Evolutionary conservation across 1,140 invertebrate genomes (phyloP).

Genomic region (Elymnias hypermnestra): DNA sequence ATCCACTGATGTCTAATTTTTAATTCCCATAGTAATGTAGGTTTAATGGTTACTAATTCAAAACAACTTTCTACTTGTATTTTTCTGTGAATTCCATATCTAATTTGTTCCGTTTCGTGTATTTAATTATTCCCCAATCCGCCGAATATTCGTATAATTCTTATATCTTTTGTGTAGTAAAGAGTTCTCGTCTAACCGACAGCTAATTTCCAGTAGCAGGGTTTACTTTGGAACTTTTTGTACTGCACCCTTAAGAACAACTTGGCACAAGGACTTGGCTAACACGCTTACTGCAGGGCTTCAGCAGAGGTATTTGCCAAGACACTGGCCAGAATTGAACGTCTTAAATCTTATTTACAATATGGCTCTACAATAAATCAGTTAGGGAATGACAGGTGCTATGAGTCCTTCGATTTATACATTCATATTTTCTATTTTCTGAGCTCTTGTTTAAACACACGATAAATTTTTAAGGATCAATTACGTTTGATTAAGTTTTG

Average conservation of each 20-base stretch:
- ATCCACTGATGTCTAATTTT: no score
- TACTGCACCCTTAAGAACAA: conserved; percentile 1
- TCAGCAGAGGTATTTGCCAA: conserved; percentile 12
- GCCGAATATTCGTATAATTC: background rate
- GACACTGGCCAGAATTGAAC: conserved; percentile 14
- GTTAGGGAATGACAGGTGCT: background rate
- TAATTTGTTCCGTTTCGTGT: no score
- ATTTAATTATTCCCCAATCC: conserved; percentile 2
- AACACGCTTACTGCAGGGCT: conserved; percentile 1
- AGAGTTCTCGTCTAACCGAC: conserved; percentile 8
- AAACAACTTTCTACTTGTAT: no score
- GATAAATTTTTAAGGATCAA: no score
- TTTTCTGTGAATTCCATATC: no score
- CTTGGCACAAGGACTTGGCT: conserved; percentile 10
- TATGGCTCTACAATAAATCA: background rate
- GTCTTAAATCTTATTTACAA: conserved; percentile 1
- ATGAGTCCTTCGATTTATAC: background rate
- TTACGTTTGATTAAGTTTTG: no score
- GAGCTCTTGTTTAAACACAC: no score
- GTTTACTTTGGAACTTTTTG: conserved; percentile 4
- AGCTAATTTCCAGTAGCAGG: conserved; percentile 16
- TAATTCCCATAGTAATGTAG: no score
- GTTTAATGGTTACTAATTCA: no score
- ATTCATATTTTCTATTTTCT: no score
- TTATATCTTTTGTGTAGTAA: background rate